Evolutionary conservation across 2,797 vertebrate species (phyloP).

Genomic region (Rhinella marina): DNA sequence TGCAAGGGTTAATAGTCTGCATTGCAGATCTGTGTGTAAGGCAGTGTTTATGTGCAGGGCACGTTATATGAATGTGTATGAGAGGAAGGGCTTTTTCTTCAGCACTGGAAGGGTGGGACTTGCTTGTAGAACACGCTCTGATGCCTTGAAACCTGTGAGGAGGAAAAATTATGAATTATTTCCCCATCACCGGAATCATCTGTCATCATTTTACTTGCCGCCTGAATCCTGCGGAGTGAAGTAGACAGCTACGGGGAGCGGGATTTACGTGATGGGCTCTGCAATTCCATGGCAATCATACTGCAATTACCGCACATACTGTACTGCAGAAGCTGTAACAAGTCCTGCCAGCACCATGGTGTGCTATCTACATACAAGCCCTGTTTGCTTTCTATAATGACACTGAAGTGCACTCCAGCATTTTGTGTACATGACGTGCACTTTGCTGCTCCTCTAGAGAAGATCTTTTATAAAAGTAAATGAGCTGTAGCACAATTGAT

Average conservation of each 20-base stretch:
- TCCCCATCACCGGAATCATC: constrained; percentile 56
- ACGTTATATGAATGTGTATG: constrained; percentile 48
- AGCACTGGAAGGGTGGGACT: constrained; percentile 34
- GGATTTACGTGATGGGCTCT: constrained; percentile 47
- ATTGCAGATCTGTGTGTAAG: constrained; percentile 55
- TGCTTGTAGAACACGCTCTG: constrained; percentile 59
- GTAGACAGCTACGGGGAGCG: constrained; percentile 42
- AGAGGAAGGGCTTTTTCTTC: constrained; percentile 41
- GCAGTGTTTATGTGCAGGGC: constrained; percentile 56
- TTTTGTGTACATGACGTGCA: background rate
- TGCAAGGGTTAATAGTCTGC: constrained; percentile 50
- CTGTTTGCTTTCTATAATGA: background rate
- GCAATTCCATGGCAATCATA: constrained; percentile 17
- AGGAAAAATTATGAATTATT: constrained; percentile 60
- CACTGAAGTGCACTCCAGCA: background rate
- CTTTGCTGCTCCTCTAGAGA: background rate
- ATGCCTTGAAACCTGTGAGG: constrained; percentile 51
- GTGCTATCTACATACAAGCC: background rate
- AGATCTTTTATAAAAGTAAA: background rate
- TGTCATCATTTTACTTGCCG: constrained; percentile 57
- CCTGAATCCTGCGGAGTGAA: constrained; percentile 42
- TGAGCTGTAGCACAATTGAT: background rate
- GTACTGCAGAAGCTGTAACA: constrained; percentile 3
- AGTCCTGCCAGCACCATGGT: constrained; percentile 20
- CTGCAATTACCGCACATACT: constrained; percentile 15